Percentiles rank a stretch among this genome's conserved stretches.
Evolutionary conservation across 2,888 invertebrate genomes (phyloP).

Genomic region (Tridacna crocea): DNA sequence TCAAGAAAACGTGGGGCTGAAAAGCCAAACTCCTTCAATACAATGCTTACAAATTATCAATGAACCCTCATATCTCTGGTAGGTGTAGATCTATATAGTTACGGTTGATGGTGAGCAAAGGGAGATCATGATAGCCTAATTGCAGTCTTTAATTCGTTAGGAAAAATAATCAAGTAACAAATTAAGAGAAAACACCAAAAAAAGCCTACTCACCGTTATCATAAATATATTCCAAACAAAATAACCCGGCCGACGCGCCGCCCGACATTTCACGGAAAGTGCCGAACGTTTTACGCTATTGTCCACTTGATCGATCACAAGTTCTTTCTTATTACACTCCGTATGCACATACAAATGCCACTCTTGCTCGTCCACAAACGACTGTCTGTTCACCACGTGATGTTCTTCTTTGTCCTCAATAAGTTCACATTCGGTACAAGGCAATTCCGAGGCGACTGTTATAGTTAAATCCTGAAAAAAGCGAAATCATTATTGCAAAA

Average conservation of each 20-base stretch:
- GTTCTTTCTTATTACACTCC: constrained; percentile 79
- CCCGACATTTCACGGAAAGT: constrained; percentile 82
- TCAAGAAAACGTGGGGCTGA: no score
- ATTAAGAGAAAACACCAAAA: no score
- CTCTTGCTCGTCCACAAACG: constrained; percentile 83
- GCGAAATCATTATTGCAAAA: not conserved
- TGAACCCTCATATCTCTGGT: no score
- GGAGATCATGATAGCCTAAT: no score
- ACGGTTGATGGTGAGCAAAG: no score
- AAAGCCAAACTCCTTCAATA: no score
- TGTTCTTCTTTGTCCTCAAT: constrained; percentile 79
- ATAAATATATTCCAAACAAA: constrained; percentile 84
- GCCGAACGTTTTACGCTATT: constrained; percentile 80
- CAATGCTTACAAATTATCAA: no score
- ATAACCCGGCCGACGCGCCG: constrained; percentile 82
- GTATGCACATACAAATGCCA: constrained; percentile 82
- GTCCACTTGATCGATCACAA: constrained; percentile 82
- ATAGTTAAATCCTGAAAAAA: constrained; percentile 79
- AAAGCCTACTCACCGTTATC: constrained; percentile 79
- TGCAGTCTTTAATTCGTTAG: no score
- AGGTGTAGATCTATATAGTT: no score
- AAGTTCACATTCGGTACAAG: constrained; percentile 77
- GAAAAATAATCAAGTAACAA: no score
- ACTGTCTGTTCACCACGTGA: constrained; percentile 80
- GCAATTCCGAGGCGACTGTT: constrained; percentile 79